A percentile compares a stretch with the other conserved stretches of the same genome.
Evolutionary conservation across 1,140 invertebrate genomes (phyloP).

Genomic region (Ips nitidus): DNA sequence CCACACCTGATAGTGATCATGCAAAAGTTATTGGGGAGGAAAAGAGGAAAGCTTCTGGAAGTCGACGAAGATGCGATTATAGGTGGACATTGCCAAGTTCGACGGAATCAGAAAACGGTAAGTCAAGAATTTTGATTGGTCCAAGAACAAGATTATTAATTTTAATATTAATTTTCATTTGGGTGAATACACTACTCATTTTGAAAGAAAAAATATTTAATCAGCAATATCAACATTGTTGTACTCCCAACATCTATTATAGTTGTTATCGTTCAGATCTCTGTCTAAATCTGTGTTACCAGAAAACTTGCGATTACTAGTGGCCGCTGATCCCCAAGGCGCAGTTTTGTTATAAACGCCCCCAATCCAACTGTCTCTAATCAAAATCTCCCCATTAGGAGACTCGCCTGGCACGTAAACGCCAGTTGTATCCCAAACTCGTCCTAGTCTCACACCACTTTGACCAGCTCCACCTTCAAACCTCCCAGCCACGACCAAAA

Average conservation of each 20-base stretch:
- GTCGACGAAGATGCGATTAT: constrained; percentile 28
- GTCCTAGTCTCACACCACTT: neutral
- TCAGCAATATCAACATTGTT: constrained; percentile 13
- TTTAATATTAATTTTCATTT: neutral
- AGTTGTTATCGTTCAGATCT: constrained; percentile 18
- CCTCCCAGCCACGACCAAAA: neutral
- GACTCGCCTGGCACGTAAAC: constrained; percentile 12
- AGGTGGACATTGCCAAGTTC: constrained; percentile 27
- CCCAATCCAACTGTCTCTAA: constrained; percentile 16
- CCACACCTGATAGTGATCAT: constrained; percentile 24
- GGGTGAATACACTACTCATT: too few relatives aligned
- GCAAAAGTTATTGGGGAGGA: constrained; percentile 16
- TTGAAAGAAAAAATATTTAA: neutral
- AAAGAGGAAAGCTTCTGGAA: constrained; percentile 21
- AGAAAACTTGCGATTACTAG: constrained; percentile 5
- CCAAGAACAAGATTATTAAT: neutral
- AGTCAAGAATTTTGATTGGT: neutral
- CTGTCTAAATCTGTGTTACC: constrained; percentile 1
- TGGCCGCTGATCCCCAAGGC: neutral
- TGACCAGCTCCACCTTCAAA: neutral
- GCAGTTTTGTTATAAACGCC: constrained; percentile 5
- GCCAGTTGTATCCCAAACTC: constrained; percentile 7
- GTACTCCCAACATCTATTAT: constrained; percentile 24
- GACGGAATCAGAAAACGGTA: constrained; percentile 8
- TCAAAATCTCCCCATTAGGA: constrained; percentile 22